phyloP scores from a whole-genome alignment of 2,888 invertebrate genomes.

The Heteromurus nitidus region DNA sequence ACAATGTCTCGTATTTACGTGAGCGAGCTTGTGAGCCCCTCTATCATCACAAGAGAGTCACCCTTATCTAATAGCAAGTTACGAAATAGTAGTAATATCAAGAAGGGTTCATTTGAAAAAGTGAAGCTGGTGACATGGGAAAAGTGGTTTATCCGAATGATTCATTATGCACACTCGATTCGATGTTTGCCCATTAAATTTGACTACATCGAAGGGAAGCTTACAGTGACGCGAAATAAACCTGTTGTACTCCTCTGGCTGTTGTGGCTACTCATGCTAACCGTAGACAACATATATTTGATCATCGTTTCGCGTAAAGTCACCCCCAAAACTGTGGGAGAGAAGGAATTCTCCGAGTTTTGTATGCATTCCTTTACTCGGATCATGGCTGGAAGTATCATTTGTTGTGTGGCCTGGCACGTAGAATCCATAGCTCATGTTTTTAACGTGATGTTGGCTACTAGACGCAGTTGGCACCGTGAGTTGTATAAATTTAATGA shows the following conservation, averaged over 20 bases:
- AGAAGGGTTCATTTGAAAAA: too few relatives aligned
- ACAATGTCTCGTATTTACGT: too few relatives aligned
- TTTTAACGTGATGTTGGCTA: background rate
- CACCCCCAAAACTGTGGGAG: background rate
- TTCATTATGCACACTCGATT: background rate
- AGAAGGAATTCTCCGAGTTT: conserved; percentile 22
- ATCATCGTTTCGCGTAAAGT: background rate
- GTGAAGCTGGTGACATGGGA: conserved; percentile 13
- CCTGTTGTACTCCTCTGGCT: background rate
- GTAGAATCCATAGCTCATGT: background rate
- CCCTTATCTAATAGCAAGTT: too few relatives aligned
- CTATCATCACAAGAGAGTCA: too few relatives aligned
- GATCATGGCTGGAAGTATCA: background rate
- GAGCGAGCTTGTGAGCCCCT: too few relatives aligned
- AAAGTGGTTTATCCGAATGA: conserved; percentile 2
- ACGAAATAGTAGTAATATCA: too few relatives aligned
- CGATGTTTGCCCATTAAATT: background rate
- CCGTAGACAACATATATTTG: conserved; percentile 10
- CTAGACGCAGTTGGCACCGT: background rate
- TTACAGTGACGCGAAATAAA: background rate
- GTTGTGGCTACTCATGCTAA: background rate
- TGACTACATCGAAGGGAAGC: background rate
- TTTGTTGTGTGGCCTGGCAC: background rate
- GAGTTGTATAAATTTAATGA: background rate
- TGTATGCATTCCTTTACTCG: conserved; percentile 17